Conservation (phyloP, 2,888 invertebrate genomes). For the Syrphus vitripennis region DNA sequence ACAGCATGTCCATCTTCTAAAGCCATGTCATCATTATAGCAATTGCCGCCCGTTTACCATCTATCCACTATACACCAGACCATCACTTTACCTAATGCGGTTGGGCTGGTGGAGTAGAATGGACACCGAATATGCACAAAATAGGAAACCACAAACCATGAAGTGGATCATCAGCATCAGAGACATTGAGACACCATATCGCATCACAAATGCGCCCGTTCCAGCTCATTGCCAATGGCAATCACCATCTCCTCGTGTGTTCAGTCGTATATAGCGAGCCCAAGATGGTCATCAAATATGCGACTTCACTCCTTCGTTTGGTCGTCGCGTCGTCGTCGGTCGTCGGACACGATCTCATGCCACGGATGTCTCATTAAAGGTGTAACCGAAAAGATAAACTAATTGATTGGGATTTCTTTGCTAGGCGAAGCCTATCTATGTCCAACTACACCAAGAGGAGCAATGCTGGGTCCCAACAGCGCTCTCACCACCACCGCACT, state of each 20-base stretch:
- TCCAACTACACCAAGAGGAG: not conserved
- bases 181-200: constrained; percentile 63
- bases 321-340: too few relatives aligned
- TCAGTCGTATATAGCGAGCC: constrained; percentile 6
- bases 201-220: constrained; percentile 47
- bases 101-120: not conserved
- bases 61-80: constrained; percentile 31
- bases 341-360: constrained; percentile 65
- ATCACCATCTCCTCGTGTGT: constrained; percentile 42
- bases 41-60: constrained; percentile 47
- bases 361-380: constrained; percentile 72
- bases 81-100: constrained; percentile 50
- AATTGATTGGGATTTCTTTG: constrained; percentile 73
- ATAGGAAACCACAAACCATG: constrained; percentile 68
- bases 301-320: constrained; percentile 46
- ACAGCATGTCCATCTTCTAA: constrained; percentile 52
- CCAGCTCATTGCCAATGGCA: constrained; percentile 34
- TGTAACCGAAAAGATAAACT: constrained; percentile 73
- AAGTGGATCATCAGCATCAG: constrained; percentile 65
- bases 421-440: constrained; percentile 23
- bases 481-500: not conserved
- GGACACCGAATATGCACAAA: constrained; percentile 52
- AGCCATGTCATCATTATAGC: constrained; percentile 62
- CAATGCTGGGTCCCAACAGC: constrained; percentile 22
- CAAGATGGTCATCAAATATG: constrained; percentile 62